Base-by-base conservation (phyloP, 2,888 invertebrate genomes). In the Sarcophaga variegata region DNA sequence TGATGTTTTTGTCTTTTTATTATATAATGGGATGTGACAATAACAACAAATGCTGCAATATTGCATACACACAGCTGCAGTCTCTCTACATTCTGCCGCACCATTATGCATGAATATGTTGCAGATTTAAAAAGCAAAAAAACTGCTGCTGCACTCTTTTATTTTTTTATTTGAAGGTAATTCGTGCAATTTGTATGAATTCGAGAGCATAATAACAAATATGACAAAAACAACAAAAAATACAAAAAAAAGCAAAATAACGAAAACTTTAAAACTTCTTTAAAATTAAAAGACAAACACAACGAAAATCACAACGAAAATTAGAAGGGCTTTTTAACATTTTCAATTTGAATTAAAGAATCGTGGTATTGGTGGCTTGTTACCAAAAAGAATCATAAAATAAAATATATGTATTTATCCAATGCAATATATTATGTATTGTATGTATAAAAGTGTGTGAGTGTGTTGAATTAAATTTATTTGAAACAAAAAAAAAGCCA, bases 321-420 rank as follows among this genome's bases (percentile, higher is more conserved):
- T 84, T 87, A 87, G 87, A 87, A 87, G 87, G 87, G 87, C 84
- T 87, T 84, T 87, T 84, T 84, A 87, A 79, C 87, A 82, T 87
- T 84, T 84, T 27, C 69, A 81, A 81, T 54, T 37, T 71, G 54
- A 54, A 54, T 54, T 54, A 4, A 67, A 66, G 62, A 81, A 76
- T 76, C 66, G 37, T 84, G 66, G 17, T 49, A 66, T 5, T 60
- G 60, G 64, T 81, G 71, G 49, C 49, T 64, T 75, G 60, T 59
- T 45, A 22, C 47, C 49, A 64, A 45, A 20, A 27, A 77, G 59
- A 66, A 78, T 49, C 11, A 49, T 67, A 62, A 37, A 17, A 72
- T 54, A 70, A 54, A 62, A 69, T 72, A 6, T 63, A 64, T 70
- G 22, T 81, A 25, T 71, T 67, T 66, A 45, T 10, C 12, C 54